Conservation (phyloP, 2,797 vertebrate species). For the Diplodus puntazzo region DNA sequence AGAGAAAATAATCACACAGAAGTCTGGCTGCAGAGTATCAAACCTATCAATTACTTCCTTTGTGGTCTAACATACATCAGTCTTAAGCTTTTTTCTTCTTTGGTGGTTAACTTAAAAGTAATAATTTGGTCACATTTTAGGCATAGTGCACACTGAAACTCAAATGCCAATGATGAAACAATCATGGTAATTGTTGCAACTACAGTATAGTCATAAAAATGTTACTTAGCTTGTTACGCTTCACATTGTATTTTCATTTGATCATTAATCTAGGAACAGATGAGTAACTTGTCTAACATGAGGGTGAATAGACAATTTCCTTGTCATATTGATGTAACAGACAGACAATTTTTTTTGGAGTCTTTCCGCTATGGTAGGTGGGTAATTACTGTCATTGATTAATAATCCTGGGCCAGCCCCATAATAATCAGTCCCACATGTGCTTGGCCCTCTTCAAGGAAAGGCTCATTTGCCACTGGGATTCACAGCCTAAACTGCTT, state of each 20-base stretch:
- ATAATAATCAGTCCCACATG: constrained; percentile 88
- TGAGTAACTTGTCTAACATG: constrained; percentile 73
- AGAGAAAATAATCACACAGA: neutral
- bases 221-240: constrained; percentile 36
- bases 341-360: constrained; percentile 69
- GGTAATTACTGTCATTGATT: constrained; percentile 88
- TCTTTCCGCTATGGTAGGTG: constrained; percentile 78
- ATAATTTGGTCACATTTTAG: neutral
- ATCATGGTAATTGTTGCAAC: constrained; percentile 14
- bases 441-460: constrained; percentile 78
- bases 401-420: constrained; percentile 81
- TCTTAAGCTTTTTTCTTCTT: too few relatives aligned
- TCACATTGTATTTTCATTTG: constrained; percentile 58
- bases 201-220: constrained; percentile 20
- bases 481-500: constrained; percentile 82
- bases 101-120: neutral
- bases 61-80: neutral
- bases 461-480: constrained; percentile 81
- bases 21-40: neutral
- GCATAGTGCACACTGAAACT: neutral
- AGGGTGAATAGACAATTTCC: constrained; percentile 80
- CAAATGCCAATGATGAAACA: constrained; percentile 11
- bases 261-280: constrained; percentile 69
- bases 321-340: constrained; percentile 76
- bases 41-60: neutral